Evolutionary conservation across 2,113 vertebrate genomes (phyloP).

Genomic region (Pheucticus melanocephalus): DNA sequence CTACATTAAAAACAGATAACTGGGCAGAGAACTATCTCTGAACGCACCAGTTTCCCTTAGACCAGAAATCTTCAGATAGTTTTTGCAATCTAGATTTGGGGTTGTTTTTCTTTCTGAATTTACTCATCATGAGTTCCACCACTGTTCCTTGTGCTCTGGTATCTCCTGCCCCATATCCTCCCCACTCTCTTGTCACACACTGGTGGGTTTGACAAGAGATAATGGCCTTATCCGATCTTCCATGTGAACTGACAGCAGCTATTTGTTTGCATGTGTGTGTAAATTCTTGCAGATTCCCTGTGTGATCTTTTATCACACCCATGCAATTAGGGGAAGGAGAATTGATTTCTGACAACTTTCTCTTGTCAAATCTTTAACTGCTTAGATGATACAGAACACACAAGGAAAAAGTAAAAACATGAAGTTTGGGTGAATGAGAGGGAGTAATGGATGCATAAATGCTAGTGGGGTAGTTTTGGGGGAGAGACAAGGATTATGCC

Average conservation of each 20-base stretch:
- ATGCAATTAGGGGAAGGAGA: constrained; percentile 8
- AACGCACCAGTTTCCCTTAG: background rate
- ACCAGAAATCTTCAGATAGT: background rate
- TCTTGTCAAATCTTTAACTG: constrained; percentile 3
- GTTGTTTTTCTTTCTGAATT: background rate
- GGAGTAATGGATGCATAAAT: background rate
- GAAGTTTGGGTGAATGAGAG: background rate
- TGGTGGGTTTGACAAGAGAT: background rate
- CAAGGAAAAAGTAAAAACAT: background rate
- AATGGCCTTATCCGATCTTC: constrained; percentile 8
- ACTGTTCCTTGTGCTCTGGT: rapidly evolving
- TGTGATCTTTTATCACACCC: background rate
- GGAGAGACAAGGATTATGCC: background rate
- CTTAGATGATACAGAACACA: background rate
- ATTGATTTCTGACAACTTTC: constrained; percentile 27
- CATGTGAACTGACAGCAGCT: background rate
- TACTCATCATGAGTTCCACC: background rate
- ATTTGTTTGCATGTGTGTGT: background rate
- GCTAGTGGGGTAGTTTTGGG: background rate
- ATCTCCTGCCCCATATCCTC: constrained; percentile 4
- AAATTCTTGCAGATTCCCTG: background rate
- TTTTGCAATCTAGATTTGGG: background rate
- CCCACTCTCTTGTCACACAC: background rate
- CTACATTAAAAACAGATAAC: background rate
- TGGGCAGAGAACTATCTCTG: background rate